These are phyloP conservation scores for Pseudopodoces humilis DNA, from an alignment of 2,113 vertebrate genomes.

Conservation along the genomic window DNA sequence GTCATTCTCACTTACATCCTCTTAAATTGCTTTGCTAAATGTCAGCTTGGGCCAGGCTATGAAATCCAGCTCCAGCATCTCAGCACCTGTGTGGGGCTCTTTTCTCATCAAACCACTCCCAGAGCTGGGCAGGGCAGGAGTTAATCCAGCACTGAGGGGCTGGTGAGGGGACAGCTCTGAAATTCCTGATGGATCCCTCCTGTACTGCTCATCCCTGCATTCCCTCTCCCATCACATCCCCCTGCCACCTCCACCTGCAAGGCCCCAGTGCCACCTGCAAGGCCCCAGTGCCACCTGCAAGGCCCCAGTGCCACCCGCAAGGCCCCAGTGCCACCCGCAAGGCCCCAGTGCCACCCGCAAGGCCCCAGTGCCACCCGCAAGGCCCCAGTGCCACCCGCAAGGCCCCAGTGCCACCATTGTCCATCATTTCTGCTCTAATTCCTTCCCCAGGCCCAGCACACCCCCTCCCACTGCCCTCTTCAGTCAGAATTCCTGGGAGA, in stretches of 20 bases:
- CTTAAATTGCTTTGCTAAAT: not conserved
- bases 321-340: too few relatives aligned
- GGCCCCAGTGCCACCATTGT: too few relatives aligned
- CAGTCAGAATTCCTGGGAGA: not conserved
- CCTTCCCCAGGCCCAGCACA: not conserved
- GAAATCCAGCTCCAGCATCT: not conserved
- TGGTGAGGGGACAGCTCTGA: not conserved
- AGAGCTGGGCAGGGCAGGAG: not conserved
- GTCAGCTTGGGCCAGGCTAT: not conserved
- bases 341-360: too few relatives aligned
- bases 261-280: too few relatives aligned
- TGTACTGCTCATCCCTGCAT: fast-evolving
- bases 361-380: too few relatives aligned
- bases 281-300: too few relatives aligned
- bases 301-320: too few relatives aligned
- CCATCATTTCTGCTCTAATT: fast-evolving
- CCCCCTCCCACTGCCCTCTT: not conserved
- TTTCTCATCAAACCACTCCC: not conserved
- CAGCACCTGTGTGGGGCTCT: not conserved
- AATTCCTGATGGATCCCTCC: not conserved
- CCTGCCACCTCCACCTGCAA: not conserved
- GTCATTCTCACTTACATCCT: not conserved
- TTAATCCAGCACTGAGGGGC: not conserved
- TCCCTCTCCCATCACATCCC: not conserved
- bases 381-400: too few relatives aligned